Evolutionary conservation across 2,888 invertebrate genomes (phyloP), one percentile per base, ranked within the genome.

Genomic region (Philaethria dido): DNA sequence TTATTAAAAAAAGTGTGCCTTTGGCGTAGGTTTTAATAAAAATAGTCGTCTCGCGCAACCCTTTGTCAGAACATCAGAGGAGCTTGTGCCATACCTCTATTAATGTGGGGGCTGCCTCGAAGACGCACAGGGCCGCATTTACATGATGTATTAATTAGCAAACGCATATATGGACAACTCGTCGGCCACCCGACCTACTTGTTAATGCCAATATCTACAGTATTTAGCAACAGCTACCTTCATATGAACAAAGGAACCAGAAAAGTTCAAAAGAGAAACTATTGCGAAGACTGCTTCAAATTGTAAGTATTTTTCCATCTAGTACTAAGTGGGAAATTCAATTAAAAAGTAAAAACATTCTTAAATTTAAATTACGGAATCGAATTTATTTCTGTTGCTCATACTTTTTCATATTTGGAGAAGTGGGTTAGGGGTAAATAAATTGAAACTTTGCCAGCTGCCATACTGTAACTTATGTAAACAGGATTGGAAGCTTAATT

Each of bases 1-100:
- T 91, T 92, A 92, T 92, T 92, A 92, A 92, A 92, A 89, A 91
- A 92, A 89, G 89, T 88, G 85, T 85, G 87, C 88, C 86, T 89
- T 82, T 84, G 87, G 82, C 82, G 87, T 82, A 85, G 89, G 90
- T 89, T 92, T 92, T 92, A 92, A 92, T 92, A 92, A 92, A 92
- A 92, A 92, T 92, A 92, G 92, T 88, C 89, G 87, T 87, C 85
- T 83, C 85, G 81, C 84, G 84, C 83, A 83, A 87, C 85, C 87
- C 91, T 92, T 92, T 92, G 92, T 92, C 84, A 83, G 83, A 84
- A 89, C 88, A 88, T 91, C 90, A 91, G 83, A 90, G 85, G 80
- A 83, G 82, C 80, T 80, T 80, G 85, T 82, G 81, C 80, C 83
- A 84, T 87, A 87, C 88, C 85, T 87, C 86, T 87, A 86, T 87